A percentile compares a stretch with the other conserved stretches of the same genome.
Evolutionary conservation across 2,888 invertebrate species (phyloP).

Genomic region (Lymantria monacha): DNA sequence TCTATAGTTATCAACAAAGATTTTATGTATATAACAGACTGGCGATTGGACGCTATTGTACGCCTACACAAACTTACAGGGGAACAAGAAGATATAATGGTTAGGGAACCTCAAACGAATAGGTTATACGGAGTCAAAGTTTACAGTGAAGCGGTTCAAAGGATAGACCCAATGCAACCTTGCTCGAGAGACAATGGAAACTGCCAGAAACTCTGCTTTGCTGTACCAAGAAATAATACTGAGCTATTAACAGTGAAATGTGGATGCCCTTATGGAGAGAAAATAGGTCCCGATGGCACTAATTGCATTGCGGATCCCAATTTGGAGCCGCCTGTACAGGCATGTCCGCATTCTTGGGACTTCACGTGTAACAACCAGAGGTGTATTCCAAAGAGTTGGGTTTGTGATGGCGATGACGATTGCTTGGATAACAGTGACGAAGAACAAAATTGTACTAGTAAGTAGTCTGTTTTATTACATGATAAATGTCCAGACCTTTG

Average conservation of each 20-base stretch:
- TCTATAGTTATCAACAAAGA: slow-evolving; percentile 94
- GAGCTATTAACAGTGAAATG: slow-evolving; percentile 85
- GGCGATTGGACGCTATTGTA: slow-evolving; percentile 97
- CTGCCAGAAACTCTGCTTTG: slow-evolving; percentile 98
- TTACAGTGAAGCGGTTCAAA: slow-evolving; percentile 89
- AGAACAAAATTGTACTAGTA: slow-evolving; percentile 95
- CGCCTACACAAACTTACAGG: slow-evolving; percentile 94
- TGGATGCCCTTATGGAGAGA: slow-evolving; percentile 96
- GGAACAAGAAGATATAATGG: slow-evolving; percentile 92
- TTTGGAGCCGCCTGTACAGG: slow-evolving; percentile 92
- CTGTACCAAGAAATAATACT: slow-evolving; percentile 86
- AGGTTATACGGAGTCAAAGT: slow-evolving; percentile 95
- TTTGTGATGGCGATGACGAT: slow-evolving; percentile 98
- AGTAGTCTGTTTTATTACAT: slow-evolving; percentile 50
- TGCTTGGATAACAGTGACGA: slow-evolving; percentile 98
- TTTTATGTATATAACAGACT: slow-evolving; percentile 98
- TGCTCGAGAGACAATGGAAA: slow-evolving; percentile 93
- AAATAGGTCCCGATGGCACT: slow-evolving; percentile 86
- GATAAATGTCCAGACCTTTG: background rate
- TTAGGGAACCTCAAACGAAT: slow-evolving; percentile 94
- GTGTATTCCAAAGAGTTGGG: slow-evolving; percentile 96
- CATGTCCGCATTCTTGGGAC: slow-evolving; percentile 95
- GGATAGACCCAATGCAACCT: slow-evolving; percentile 87
- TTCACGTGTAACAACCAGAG: slow-evolving; percentile 96
- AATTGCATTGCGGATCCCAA: slow-evolving; percentile 91